Conservation (phyloP, 2,888 invertebrate species). For the Ellobium chinense region DNA sequence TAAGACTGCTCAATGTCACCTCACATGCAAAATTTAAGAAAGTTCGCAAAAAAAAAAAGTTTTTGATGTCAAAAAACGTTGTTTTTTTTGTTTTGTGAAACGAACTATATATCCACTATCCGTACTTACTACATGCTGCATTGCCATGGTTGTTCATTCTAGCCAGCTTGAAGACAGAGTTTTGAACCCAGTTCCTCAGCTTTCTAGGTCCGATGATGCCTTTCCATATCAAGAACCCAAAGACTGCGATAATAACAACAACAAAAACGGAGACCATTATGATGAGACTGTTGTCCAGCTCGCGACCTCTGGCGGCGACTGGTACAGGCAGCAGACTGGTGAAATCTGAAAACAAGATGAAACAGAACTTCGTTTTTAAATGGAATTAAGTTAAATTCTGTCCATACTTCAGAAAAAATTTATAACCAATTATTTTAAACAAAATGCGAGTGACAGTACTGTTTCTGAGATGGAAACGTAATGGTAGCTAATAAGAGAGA, state of each 20-base stretch:
- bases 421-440: too few relatives aligned
- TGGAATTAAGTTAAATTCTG: too few relatives aligned
- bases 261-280: background rate
- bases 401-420: too few relatives aligned
- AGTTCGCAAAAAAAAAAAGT: too few relatives aligned
- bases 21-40: too few relatives aligned
- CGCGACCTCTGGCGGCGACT: background rate
- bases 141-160: background rate
- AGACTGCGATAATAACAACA: background rate
- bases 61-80: too few relatives aligned
- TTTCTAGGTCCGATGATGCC: background rate
- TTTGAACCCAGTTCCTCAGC: background rate
- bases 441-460: too few relatives aligned
- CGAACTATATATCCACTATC: background rate
- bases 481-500: too few relatives aligned
- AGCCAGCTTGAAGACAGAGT: background rate
- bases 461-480: too few relatives aligned
- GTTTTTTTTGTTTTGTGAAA: too few relatives aligned
- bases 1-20: too few relatives aligned
- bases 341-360: conserved; percentile 7
- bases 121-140: background rate
- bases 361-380: too few relatives aligned
- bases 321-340: background rate
- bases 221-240: conserved; percentile 12
- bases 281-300: conserved; percentile 14